These are phyloP conservation scores for Geococcyx californianus DNA, from an alignment of 2,113 vertebrate genomes.

Conservation along the genomic window DNA sequence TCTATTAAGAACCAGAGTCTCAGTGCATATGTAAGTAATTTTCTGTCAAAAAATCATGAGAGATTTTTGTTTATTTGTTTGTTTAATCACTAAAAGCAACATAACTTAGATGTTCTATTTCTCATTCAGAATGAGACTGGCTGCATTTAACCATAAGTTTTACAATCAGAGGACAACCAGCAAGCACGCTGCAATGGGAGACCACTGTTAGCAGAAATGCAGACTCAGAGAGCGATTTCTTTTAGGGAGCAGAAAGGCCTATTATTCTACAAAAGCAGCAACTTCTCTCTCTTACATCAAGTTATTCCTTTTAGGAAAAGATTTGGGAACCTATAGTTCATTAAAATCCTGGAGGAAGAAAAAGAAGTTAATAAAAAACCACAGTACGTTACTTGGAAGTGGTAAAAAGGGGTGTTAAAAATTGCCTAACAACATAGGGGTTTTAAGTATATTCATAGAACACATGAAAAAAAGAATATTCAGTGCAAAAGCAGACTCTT, in stretches of 20 bases:
- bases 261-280: background rate
- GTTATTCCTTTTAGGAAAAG: background rate
- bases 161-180: background rate
- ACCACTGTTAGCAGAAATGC: background rate
- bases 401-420: constrained; percentile 6
- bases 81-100: background rate
- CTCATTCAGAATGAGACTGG: background rate
- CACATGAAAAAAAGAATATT: background rate
- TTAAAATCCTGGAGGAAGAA: background rate
- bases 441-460: constrained; percentile 25
- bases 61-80: background rate
- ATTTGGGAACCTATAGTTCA: background rate
- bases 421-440: background rate
- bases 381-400: background rate
- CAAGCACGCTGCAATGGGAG: background rate
- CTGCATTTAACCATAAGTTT: background rate
- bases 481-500: background rate
- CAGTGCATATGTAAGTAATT: background rate
- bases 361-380: background rate
- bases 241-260: background rate
- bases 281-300: background rate
- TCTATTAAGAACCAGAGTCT: background rate
- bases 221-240: background rate
- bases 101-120: background rate
- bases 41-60: background rate